Base-by-base conservation (phyloP, 1,140 invertebrate genomes). In the Epicauta chinensis region DNA sequence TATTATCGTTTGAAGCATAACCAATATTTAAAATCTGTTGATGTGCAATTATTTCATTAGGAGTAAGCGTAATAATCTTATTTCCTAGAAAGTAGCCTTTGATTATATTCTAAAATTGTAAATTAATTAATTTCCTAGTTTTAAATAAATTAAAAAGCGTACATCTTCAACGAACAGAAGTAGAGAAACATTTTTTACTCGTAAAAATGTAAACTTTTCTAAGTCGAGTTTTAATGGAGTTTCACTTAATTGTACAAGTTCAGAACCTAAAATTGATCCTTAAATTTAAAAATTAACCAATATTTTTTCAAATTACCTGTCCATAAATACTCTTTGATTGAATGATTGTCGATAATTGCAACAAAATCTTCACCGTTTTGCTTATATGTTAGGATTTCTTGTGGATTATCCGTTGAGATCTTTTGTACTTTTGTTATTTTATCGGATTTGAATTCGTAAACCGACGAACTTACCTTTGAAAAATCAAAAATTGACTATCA, bases 401-500 rank as follows among this genome's bases (percentile, higher is more conserved):
- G 32, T 1, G 55, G 38, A 7, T 30, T 39, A 14, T 51, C 15
- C 14, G 42, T 40, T 16, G 55, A 35, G 34, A 64, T 31, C 17
- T 58, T 40, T 37, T 62, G 60, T 29, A 62, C 60, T 51, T 54
- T 62, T 23, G 9, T 53, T 1, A 60, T 7, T 29, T 35, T 49
- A 9, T 62, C 42, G 7, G 45, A 9, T 15, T 57, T 52, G 37
- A 64, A 58, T 31, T 60, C 43, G 39, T 56, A 64, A 12, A 64
- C 49, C n/a, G 42, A 45, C 32, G 59, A 51, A 39, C 16, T 42
- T 6, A 32, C 31, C 13, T 41, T 17, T 23, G 7, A 23, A 23
- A 23, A 43, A 23, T 13, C 23, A 49, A 41, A 46, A 13, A 2
- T 35, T 15, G 2, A n/a, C 30, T 16, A 35, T 34, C 34, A 5